Evolutionary conservation across 2,888 invertebrate genomes (phyloP), one percentile per base, ranked within the genome.

Genomic region (Orgyia antiqua): DNA sequence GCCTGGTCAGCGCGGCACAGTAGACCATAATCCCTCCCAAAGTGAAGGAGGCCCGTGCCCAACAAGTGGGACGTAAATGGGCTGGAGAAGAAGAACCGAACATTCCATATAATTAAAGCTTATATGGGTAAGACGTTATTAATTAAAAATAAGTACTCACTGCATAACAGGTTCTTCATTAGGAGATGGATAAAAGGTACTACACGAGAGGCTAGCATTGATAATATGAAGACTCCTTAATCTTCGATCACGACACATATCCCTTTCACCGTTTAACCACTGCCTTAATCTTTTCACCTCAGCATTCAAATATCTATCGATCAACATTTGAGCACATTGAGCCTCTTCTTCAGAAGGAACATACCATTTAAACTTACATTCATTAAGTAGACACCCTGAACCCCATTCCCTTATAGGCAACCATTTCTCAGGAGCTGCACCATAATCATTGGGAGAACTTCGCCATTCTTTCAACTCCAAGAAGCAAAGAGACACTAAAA

Each of bases 361-460:
- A 58, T 94, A 94, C 95, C 95, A 97, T 21, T 90, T 79, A 10
- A 95, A 77, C 4, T 90, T 82, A 10, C 93, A 78, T 13, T 91
- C 87, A 32, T 91, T 82, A 10, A 93, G 69, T 48, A 92, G 80
- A 10, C 91, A 89, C 0, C 92, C 88, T 36, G 88, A 87, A 0
- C 95, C 97, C 97, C 97, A 98, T 47, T 95, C 92, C 11, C 90
- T 87, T 11, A 95, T 87, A 6, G 94, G 91, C 24, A 94, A 80
- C 78, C 91, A 92, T 34, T 92, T 90, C 35, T 90, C 84, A 0
- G 93, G 84, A 0, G 91, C 90, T 20, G 84, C 79, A 10, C 90
- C 89, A 51, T 90, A 91, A 39, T 91, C 88, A 10, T 84, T 74
- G 0, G 88, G 70, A 1, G 88, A 86, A 61, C 91, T 91, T 48